A percentile compares a stretch with the other conserved stretches of the same genome.
Conservation (phyloP, 1,140 invertebrate genomes). For the Chlorops oryzae region DNA sequence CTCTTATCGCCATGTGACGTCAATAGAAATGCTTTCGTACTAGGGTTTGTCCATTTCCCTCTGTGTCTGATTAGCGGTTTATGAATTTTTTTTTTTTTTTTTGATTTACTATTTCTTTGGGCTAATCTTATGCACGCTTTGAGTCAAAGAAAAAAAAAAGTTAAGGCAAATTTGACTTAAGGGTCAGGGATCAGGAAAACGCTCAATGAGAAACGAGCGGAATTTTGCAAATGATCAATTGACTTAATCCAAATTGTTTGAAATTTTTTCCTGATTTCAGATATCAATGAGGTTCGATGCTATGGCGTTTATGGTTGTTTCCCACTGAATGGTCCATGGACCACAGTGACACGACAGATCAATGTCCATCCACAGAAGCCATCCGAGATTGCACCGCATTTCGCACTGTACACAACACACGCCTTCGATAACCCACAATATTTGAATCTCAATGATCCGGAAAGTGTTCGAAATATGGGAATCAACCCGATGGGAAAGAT, state of each 20-base stretch:
- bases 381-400: conserved; percentile 52
- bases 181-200: too few relatives aligned
- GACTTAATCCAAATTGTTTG: neutral
- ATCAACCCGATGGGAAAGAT: conserved; percentile 58
- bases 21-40: too few relatives aligned
- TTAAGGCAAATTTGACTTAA: too few relatives aligned
- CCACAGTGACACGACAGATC: conserved; percentile 67
- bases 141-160: too few relatives aligned
- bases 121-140: too few relatives aligned
- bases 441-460: conserved; percentile 58
- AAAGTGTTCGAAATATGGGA: conserved; percentile 55
- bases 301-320: conserved; percentile 79
- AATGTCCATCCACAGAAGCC: conserved; percentile 67
- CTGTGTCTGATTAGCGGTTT: too few relatives aligned
- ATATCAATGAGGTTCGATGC: conserved; percentile 54
- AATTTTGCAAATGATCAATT: too few relatives aligned
- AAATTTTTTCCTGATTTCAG: conserved; percentile 25
- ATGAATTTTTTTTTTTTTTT: too few relatives aligned
- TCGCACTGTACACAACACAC: conserved; percentile 52
- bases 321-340: conserved; percentile 73
- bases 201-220: too few relatives aligned
- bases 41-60: too few relatives aligned
- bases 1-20: too few relatives aligned
- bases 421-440: conserved; percentile 53
- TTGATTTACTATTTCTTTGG: too few relatives aligned